These are phyloP conservation scores for Lytechinus pictus DNA, from an alignment of 35 echinoderm and acorn worm species.

Conservation along the genomic window DNA sequence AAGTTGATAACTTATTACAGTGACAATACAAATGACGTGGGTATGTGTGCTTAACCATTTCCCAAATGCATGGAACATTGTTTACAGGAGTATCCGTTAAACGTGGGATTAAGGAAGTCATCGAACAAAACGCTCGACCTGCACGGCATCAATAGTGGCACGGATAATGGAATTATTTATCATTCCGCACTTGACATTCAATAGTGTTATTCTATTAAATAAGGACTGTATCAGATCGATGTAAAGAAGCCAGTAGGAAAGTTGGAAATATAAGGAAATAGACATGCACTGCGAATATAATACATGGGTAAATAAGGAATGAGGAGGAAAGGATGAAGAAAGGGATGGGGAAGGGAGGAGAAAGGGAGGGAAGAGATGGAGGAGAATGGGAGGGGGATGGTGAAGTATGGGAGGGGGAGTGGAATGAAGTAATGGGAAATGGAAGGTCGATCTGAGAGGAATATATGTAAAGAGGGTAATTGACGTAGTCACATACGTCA, in stretches of 20 bases:
- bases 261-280: neutral
- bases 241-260: neutral
- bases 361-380: neutral
- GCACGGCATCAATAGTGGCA: neutral
- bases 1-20: neutral
- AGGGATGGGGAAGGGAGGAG: neutral
- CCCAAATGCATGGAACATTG: neutral
- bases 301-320: no score
- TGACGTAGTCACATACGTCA: no score
- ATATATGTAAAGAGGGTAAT: no score
- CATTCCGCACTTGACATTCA: conserved; percentile 39
- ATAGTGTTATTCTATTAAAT: conserved; percentile 1
- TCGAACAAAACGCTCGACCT: neutral
- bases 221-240: neutral
- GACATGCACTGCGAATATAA: neutral
- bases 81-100: neutral
- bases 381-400: neutral
- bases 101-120: neutral
- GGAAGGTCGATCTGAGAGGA: no score
- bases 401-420: neutral
- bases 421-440: neutral
- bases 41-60: neutral
- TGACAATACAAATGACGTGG: neutral
- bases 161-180: conserved; percentile 1
- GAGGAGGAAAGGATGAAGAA: neutral